A percentile compares a stretch with the other conserved stretches of the same genome.
Evolutionary conservation across 2,888 invertebrate species (phyloP).

Genomic region (Cryptus armator): DNA sequence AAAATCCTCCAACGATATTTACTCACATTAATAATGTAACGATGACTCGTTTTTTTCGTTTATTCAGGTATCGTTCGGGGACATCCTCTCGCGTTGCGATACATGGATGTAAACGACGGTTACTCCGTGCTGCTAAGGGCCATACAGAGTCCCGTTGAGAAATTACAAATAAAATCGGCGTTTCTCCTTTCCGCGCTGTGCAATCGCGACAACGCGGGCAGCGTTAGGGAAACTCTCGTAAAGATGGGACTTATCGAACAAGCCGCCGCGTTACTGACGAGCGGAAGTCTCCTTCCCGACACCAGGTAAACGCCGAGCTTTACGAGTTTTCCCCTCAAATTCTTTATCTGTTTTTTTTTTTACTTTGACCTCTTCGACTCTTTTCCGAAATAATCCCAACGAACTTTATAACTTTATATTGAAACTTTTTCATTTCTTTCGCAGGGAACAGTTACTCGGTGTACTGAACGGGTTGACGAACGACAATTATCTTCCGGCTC

Average conservation of each 20-base stretch:
- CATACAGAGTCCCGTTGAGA: conserved; percentile 87
- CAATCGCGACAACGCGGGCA: conserved; percentile 76
- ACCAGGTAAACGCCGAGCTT: conserved; percentile 77
- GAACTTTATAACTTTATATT: too few species aligned
- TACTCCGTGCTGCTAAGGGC: conserved; percentile 88
- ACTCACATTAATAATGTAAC: neutral
- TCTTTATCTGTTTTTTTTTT: neutral
- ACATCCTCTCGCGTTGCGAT: conserved; percentile 87
- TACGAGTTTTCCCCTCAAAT: conserved; percentile 16
- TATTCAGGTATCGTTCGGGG: conserved; percentile 89
- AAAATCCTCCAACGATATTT: conserved; percentile 4
- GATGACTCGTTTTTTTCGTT: neutral
- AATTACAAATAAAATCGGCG: conserved; percentile 90
- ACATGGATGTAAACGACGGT: conserved; percentile 89
- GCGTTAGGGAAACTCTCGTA: conserved; percentile 78
- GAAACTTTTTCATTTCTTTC: conserved; percentile 38
- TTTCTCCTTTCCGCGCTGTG: conserved; percentile 90
- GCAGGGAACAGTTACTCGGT: conserved; percentile 81
- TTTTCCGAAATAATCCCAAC: too few species aligned
- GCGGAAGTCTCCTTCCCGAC: conserved; percentile 75
- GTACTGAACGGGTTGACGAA: conserved; percentile 79
- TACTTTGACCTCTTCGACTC: too few species aligned
- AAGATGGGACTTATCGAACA: conserved; percentile 84
- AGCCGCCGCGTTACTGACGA: conserved; percentile 77
- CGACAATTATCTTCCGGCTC: conserved; percentile 79